Base-by-base conservation (phyloP, 2,113 vertebrate species). In the Paramisgurnus dabryanus region DNA sequence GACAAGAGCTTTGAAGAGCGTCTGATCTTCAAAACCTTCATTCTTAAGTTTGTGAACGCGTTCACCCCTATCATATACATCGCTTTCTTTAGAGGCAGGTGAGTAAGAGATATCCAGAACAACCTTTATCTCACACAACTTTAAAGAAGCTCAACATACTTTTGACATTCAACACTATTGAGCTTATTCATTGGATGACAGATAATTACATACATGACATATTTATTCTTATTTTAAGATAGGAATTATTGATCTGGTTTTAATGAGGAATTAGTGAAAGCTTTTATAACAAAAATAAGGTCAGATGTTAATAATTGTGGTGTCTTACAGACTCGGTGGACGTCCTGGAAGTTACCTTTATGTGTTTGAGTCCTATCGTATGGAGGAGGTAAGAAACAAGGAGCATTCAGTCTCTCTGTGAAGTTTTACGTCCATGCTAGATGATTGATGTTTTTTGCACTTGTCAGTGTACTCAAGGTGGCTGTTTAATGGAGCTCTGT, bases 31-130 rank as follows among this genome's bases (percentile, higher is more conserved):
- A 99, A 99, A 90, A 97, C 97, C 5, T 99, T 99, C 85, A 95
- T 99, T 83, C 93, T 99, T 66, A 98, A 99, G 90, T 99, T 99
- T 69, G 95, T 98, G 68, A 99, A 99, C 0, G 96, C 97, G 39
- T 99, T 98, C 87, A 97, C 96, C 0, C 96, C 97, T 12, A 99
- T 99, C 90, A 98, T 99, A 85, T 99, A 99, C 7, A 97, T 98
- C 0, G 98, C 98, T 68, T 99, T 99, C 92, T 98, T 99, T 93
- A 98, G 98, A 79, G 98, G 98, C 85, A 91, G 98, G 98, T 97
- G 77, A 83, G 95, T 89, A 72, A 41, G 47, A 50, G 4, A 0
- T 53, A 58, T 58, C 17, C 34, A 58, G 6, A 53, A 5, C 57
- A 13, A 12, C 13, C n/a, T 22, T 22, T 22, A 22, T 22, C 22